These are phyloP conservation scores for Oasisia sp. DNA, from an alignment of 2,888 invertebrate genomes.

Conservation along the genomic window DNA sequence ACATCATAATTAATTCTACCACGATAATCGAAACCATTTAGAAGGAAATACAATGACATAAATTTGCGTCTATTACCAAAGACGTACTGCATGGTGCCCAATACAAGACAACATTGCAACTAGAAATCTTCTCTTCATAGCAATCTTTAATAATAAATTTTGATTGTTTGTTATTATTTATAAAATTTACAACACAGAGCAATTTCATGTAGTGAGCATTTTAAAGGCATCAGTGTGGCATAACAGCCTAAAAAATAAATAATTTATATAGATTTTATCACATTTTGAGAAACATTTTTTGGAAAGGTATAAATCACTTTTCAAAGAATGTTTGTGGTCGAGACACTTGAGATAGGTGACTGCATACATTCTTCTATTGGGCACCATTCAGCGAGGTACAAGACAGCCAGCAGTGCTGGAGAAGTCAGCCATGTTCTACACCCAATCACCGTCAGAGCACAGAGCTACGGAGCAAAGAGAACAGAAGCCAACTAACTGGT, in stretches of 20 bases:
- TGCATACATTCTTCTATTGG: not conserved
- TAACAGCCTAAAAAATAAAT: too few relatives aligned
- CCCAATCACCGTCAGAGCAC: not conserved
- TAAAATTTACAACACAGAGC: not conserved
- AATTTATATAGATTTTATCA: too few relatives aligned
- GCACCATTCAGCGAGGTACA: not conserved
- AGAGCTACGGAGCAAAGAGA: not conserved
- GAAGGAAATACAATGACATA: not conserved
- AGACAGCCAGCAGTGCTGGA: not conserved
- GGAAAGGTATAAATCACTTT: not conserved
- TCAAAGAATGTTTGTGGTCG: not conserved
- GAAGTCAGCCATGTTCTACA: not conserved
- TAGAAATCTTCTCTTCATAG: not conserved
- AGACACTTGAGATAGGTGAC: not conserved
- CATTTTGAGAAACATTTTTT: not conserved
- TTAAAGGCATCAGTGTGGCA: too few relatives aligned
- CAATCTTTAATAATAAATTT: not conserved
- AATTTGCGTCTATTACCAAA: not conserved
- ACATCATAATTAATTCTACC: not conserved
- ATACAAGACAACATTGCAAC: not conserved
- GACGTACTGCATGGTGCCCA: not conserved
- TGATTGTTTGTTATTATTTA: not conserved
- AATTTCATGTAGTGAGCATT: not conserved
- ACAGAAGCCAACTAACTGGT: not conserved
- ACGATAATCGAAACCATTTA: not conserved